Evolutionary conservation across 2,888 invertebrate species (phyloP).

Genomic region (Podotricha telesiphe): DNA sequence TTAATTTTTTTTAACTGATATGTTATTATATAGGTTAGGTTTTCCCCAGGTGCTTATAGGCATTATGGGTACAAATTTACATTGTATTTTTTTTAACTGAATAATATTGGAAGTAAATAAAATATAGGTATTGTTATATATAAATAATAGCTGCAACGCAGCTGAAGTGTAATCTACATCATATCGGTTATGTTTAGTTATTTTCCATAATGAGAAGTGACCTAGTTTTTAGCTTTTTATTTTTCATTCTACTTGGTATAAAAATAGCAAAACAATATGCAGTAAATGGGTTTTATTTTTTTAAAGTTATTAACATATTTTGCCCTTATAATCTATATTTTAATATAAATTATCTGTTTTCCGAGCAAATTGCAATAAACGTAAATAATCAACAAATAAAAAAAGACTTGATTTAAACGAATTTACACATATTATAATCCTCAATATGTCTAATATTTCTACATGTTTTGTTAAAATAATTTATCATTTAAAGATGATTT

Average conservation of each 20-base stretch:
- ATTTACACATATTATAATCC: too few species aligned
- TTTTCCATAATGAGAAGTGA: slow-evolving; percentile 26
- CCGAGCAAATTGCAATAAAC: not conserved
- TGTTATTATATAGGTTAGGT: too few species aligned
- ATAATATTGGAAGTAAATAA: not conserved
- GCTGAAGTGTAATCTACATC: slow-evolving; percentile 21
- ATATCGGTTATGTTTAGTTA: slow-evolving; percentile 26
- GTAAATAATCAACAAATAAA: not conserved
- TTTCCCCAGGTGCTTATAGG: too few species aligned
- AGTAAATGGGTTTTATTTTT: slow-evolving; percentile 5
- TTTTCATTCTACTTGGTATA: slow-evolving; percentile 11
- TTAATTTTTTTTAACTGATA: too few species aligned
- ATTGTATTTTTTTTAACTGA: too few species aligned
- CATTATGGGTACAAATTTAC: too few species aligned
- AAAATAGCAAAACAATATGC: slow-evolving; percentile 16
- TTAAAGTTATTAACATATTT: not conserved
- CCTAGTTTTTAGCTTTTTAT: slow-evolving; percentile 17
- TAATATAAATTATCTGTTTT: not conserved
- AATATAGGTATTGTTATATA: slow-evolving; percentile 22
- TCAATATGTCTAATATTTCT: too few species aligned
- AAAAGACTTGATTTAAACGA: not conserved
- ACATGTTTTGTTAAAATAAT: too few species aligned
- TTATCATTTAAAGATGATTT: too few species aligned
- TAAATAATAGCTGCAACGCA: slow-evolving; percentile 22
- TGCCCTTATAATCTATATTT: not conserved